Evolutionary conservation across 2,113 vertebrate genomes (phyloP), one percentile per base, ranked within the genome.

Genomic region (Rhineura floridana): DNA sequence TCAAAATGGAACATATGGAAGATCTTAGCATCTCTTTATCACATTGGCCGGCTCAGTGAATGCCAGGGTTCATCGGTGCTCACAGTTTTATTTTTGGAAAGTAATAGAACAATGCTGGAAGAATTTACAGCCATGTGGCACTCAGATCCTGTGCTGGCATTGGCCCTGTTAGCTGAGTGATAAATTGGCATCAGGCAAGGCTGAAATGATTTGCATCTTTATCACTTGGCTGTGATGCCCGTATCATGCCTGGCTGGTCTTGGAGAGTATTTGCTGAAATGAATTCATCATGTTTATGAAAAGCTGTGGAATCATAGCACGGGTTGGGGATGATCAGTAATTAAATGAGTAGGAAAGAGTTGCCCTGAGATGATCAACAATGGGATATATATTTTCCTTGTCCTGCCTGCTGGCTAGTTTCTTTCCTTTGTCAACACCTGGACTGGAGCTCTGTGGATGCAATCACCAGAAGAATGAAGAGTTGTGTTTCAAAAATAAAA

Each of bases 81-180:
- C 80, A 83, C 77, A 50, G 80, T 89, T 87, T 94, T 89, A 94
- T 94, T 93, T 93, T 72, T 79, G 90, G 92, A 89, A 69, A 87
- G 70, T 80, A 90, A 92, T 62, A 90, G 23, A 83, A 83, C 55
- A 89, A 55, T 55, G 90, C 50, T 90, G 88, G 91, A 91, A 84
- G 90, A 87, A 42, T 91, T 79, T 48, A 28, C 1, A 84, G 15
- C 86, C 93, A 90, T 92, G 92, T 92, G 94, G 89, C 62, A 79
- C 86, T 94, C 91, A 89, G 88, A 85, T 94, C 89, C 88, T 70
- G 83, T 88, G 80, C 90, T 94, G 93, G 90, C 90, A 92, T 78
- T 19, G 87, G 65, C 82, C 65, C 91, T 90, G 69, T 77, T 36
- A 67, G 72, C 91, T 75, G 85, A 89, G 88, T 88, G 93, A 92